phyloP scores from a whole-genome alignment of 2,113 vertebrate species.

The Pavo muticus region DNA sequence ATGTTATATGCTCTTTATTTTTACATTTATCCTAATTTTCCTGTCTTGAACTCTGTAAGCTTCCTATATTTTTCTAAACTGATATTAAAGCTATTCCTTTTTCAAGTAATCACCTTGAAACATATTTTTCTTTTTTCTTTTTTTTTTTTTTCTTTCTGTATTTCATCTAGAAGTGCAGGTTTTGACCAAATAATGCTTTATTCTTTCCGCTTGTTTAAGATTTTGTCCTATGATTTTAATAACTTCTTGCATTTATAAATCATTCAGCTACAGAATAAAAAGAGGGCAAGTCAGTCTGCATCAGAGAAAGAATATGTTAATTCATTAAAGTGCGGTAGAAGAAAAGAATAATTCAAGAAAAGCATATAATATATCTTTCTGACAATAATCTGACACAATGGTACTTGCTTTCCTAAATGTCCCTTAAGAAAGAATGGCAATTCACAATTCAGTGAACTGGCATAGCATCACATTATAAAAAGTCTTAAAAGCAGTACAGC shows the following conservation, averaged over 20 bases:
- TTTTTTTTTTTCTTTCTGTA: neutral
- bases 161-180: neutral
- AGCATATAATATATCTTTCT: neutral
- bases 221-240: neutral
- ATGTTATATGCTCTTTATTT: neutral
- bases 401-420: neutral
- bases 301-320: neutral
- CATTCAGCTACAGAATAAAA: neutral
- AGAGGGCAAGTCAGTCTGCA: neutral
- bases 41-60: neutral
- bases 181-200: neutral
- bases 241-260: neutral
- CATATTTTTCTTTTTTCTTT: neutral
- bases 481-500: neutral
- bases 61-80: neutral
- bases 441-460: neutral
- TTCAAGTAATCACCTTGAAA: neutral
- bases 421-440: neutral
- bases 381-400: neutral
- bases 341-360: neutral
- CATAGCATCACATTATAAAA: neutral
- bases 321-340: neutral
- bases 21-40: neutral
- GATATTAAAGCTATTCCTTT: neutral
- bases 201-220: neutral